These are phyloP conservation scores for Cinclus mexicanus DNA, from an alignment of 2,113 vertebrate genomes.

Conservation along the genomic window DNA sequence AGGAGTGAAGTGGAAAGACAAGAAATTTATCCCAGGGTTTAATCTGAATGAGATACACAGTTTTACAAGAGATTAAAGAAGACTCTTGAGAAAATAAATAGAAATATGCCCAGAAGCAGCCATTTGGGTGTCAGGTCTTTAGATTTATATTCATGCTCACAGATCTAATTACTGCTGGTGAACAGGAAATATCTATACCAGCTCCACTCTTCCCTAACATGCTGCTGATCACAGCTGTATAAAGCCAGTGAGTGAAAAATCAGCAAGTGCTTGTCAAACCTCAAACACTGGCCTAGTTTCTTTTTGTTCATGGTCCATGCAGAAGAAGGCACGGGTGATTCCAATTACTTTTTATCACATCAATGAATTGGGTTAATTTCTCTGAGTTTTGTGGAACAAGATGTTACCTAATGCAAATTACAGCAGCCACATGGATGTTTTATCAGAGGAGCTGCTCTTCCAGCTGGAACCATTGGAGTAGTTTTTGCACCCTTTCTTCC, in stretches of 20 bases:
- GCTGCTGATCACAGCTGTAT: not conserved
- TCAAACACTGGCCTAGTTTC: not conserved
- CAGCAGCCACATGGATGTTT: not conserved
- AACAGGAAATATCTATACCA: not conserved
- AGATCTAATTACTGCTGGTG: not conserved
- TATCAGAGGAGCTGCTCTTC: not conserved
- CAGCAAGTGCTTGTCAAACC: not conserved
- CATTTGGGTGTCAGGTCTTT: not conserved
- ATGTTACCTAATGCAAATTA: not conserved
- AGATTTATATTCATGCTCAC: not conserved
- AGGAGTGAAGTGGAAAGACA: not conserved
- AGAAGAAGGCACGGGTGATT: not conserved
- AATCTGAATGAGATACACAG: not conserved
- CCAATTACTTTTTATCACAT: not conserved
- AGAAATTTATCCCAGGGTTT: not conserved
- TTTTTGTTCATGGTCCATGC: not conserved
- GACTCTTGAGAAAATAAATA: not conserved
- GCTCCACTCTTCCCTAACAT: not conserved
- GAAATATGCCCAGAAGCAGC: not conserved
- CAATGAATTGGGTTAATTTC: not conserved
- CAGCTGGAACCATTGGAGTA: not conserved
- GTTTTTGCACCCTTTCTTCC: not conserved
- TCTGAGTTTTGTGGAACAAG: not conserved
- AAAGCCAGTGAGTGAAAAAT: not conserved
- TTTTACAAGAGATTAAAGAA: not conserved